Base-by-base conservation (phyloP, 2,797 vertebrate genomes). In the Anguilla marmorata region DNA sequence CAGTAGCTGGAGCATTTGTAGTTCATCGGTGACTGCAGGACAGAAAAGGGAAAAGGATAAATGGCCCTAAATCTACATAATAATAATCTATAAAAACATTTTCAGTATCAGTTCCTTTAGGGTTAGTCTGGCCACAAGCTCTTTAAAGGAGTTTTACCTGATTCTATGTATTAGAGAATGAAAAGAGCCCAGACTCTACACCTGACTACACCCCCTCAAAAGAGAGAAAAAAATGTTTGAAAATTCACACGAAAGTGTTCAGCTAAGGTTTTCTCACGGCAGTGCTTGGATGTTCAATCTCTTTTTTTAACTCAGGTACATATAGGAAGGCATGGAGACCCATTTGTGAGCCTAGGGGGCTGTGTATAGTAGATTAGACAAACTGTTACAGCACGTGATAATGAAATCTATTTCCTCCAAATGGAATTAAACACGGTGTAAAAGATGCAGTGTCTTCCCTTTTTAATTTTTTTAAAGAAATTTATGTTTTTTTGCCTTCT, bases 291-390 rank as follows among this genome's bases (percentile, higher is more conserved):
- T 45, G 27, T 60, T 74, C 83, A 41, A 56, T 72, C 41, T 58
- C 58, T 84, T 86, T 69, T 85, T 85, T 30, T 69, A 88, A 85
- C 87, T 85, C 88, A 63, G 92, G 87, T 91, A 89, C 89, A 90
- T 90, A 85, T 63, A 37, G 27, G 41, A 79, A 63, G 84, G 88
- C 85, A 66, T 37, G 60, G 87, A 86, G 79, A 24, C 24, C 1
- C 84, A 85, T 91, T 87, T 88, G 41, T 66, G 85, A 86, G 86
- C 86, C 90, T 37, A 89, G 90, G 69, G 85, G 91, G 88, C 88
- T 88, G 88, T 90, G 83, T 90, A 45, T 45, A 94, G 92, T 87
- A 90, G 91, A 94, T 94, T 94, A 94, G 89, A 92, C 89, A 91
- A 92, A 94, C 90, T 92, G 86, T 89, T 74, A 84, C 89, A 88